Base-by-base conservation (phyloP, 2,797 vertebrate species). In the Sebastiscus tertius region DNA sequence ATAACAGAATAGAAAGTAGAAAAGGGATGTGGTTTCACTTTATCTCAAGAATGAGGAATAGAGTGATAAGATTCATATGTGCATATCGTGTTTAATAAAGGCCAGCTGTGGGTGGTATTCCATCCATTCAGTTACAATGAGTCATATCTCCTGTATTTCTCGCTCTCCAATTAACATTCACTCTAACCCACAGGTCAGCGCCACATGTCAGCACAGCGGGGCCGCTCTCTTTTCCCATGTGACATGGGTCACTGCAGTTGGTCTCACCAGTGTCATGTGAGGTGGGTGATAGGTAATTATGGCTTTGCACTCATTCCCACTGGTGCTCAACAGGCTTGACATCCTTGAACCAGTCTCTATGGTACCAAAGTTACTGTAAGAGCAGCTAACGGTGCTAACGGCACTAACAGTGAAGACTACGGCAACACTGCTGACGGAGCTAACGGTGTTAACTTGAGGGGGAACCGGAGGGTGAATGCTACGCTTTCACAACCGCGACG, bases 231-330 rank as follows among this genome's bases (percentile, higher is more conserved):
- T 73, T 71, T 62, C 81, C 70, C 61, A 36, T 39, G 71, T 77
- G 83, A 72, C 74, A 74, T 3, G 68, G 81, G 75, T 82, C 88
- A 85, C 12, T 81, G 73, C 59, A 76, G 56, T 65, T 36, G 64
- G 66, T 84, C 59, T 82, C 49, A 3, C 69, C 34, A 20, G 61
- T 34, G 69, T 84, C 83, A 80, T 78, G 68, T 80, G 66, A 85
- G 26, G 26, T 72, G 31, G 76, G 29, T 86, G 86, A 89, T 81
- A 87, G 79, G 86, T 88, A 92, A 93, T 92, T 87, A 91, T 24
- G 3, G 59, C 3, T 79, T 73, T 84, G 80, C 61, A 80, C 49
- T 71, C 29, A 33, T 79, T 85, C 73, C 72, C 73, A 39, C 18
- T 27, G 63, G 33, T 72, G 34, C 68, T 76, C 31, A 75, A 78